A percentile compares a stretch with the other conserved stretches of the same genome.
phyloP scores from a whole-genome alignment of 1,140 invertebrate species.

The Mamestra configurata region DNA sequence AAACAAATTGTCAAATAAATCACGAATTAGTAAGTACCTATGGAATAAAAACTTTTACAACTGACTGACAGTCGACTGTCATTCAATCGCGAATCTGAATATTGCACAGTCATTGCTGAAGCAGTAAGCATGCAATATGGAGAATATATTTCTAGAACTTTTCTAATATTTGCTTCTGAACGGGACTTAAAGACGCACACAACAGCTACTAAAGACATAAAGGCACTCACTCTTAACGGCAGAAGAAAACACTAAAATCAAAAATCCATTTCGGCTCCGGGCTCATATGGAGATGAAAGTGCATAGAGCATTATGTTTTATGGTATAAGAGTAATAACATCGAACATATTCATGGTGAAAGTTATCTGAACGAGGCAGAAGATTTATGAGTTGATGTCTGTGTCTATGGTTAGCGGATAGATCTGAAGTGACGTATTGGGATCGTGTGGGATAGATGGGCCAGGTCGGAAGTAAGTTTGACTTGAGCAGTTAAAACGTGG shows the following conservation, averaged over 20 bases:
- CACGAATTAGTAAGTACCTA: too few species aligned
- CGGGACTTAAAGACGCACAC: too few species aligned
- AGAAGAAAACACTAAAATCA: background rate
- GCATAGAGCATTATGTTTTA: conserved; percentile 39
- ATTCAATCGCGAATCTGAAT: too few species aligned
- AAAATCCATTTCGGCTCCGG: conserved; percentile 3
- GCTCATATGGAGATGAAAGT: conserved; percentile 35
- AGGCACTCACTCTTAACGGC: background rate
- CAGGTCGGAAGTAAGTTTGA: too few species aligned
- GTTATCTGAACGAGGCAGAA: conserved; percentile 47
- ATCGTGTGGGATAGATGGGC: background rate
- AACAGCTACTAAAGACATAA: background rate
- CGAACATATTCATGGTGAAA: conserved; percentile 50
- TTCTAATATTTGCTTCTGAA: too few species aligned
- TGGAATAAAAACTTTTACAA: too few species aligned
- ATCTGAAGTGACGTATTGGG: conserved; percentile 4
- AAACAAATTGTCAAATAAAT: too few species aligned
- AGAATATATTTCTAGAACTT: too few species aligned
- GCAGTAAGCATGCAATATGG: too few species aligned
- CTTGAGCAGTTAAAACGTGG: background rate
- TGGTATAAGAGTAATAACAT: conserved; percentile 32
- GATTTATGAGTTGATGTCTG: conserved; percentile 40
- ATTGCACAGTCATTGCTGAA: too few species aligned
- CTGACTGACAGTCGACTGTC: too few species aligned
- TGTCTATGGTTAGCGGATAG: conserved; percentile 11